These are phyloP conservation scores for Hyphantria cunea DNA, from an alignment of 1,140 invertebrate species.

Conservation along the genomic window DNA sequence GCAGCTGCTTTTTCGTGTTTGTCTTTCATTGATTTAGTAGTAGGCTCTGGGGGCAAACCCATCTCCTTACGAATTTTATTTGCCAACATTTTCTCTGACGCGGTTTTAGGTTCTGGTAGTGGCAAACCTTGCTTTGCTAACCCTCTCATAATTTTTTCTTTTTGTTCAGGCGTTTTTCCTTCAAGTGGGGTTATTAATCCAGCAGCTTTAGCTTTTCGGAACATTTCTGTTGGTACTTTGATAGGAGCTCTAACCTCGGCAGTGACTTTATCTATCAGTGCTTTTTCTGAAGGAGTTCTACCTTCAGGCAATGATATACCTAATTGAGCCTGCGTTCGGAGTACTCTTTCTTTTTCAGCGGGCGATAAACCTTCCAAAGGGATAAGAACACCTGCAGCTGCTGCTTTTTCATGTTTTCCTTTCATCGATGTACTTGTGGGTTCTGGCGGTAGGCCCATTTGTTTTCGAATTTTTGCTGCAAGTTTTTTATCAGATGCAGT, in stretches of 20 bases:
- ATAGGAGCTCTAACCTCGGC: conserved; percentile 38
- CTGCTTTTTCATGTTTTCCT: conserved; percentile 32
- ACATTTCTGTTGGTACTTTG: conserved; percentile 37
- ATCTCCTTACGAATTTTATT: no score
- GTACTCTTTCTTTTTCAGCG: no score
- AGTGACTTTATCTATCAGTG: conserved; percentile 25
- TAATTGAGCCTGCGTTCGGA: no score
- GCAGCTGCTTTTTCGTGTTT: conserved; percentile 40
- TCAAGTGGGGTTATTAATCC: no score
- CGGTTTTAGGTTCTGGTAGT: conserved; percentile 39
- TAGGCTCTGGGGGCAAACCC: no score
- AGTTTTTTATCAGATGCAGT: conserved; percentile 39
- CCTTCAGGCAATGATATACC: no score
- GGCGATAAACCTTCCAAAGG: no score
- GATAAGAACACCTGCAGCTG: no score
- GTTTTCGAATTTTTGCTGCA: background rate
- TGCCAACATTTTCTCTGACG: no score
- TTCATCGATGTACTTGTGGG: conserved; percentile 22
- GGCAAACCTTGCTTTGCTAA: no score
- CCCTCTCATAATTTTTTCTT: background rate
- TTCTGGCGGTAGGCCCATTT: conserved; percentile 33
- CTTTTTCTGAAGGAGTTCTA: no score
- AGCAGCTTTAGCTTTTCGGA: background rate
- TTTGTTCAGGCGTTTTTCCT: no score
- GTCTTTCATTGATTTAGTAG: conserved; percentile 19